Conservation (phyloP, 2,797 vertebrate species). For the Acanthurus leucopareius region DNA sequence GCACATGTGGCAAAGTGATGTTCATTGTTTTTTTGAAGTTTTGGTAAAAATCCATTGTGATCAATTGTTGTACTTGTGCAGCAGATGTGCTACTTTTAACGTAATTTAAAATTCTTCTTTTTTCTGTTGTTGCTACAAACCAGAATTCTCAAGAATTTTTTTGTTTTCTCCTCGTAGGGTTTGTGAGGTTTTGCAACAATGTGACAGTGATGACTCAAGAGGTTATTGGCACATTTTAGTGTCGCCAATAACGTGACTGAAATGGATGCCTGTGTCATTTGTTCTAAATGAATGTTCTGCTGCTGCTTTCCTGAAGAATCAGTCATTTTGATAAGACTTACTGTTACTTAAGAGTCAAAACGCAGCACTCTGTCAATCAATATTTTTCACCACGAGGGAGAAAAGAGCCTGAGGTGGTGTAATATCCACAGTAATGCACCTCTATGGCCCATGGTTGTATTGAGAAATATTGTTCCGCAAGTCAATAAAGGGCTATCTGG, state of each 20-base stretch:
- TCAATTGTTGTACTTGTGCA: background rate
- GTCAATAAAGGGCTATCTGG: slow-evolving; percentile 2
- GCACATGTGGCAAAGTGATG: background rate
- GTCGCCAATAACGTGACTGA: background rate
- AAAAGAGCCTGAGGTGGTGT: slow-evolving; percentile 38
- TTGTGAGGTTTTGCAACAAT: slow-evolving; percentile 46
- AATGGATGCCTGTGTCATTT: background rate
- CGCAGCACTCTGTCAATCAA: slow-evolving; percentile 13
- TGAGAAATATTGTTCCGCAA: slow-evolving; percentile 52
- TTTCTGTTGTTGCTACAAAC: background rate
- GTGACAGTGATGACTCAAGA: slow-evolving; percentile 24
- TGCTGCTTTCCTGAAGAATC: background rate
- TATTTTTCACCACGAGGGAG: background rate
- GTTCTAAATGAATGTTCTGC: background rate
- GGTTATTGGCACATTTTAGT: slow-evolving; percentile 45
- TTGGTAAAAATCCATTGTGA: background rate
- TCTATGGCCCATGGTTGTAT: slow-evolving; percentile 2
- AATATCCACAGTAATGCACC: slow-evolving; percentile 53
- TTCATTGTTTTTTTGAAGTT: background rate
- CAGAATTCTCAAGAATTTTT: background rate
- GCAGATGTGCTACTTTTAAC: background rate
- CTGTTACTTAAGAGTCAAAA: slow-evolving; percentile 7
- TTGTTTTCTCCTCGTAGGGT: background rate
- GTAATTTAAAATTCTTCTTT: background rate
- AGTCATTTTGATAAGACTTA: background rate